Percentiles rank a stretch among this genome's conserved stretches.
These are phyloP conservation scores for Scaptomyza pallida DNA, from an alignment of 1,140 invertebrate genomes.

Conservation along the genomic window DNA sequence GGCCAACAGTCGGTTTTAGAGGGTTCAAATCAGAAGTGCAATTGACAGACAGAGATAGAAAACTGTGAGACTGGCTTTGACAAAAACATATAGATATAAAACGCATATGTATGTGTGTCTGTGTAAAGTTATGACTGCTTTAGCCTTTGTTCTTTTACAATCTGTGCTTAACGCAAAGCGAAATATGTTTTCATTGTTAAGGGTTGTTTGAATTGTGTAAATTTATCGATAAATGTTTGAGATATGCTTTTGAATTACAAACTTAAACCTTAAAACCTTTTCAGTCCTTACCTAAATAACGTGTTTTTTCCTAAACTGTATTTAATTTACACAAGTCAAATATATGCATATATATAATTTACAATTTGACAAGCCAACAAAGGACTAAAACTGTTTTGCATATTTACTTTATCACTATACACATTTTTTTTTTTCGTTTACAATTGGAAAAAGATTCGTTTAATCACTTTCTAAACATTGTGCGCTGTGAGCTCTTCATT, in stretches of 20 bases:
- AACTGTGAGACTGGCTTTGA: constrained; percentile 10
- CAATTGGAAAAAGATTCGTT: constrained; percentile 9
- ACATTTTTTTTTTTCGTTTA: not conserved
- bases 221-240: too few relatives aligned
- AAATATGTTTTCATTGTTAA: not conserved
- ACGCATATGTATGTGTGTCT: not conserved
- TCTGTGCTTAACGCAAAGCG: not conserved
- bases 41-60: not conserved
- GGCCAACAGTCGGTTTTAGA: too few relatives aligned
- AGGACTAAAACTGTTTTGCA: not conserved
- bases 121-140: not conserved
- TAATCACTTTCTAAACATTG: constrained; percentile 11
- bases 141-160: not conserved
- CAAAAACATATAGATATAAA: not conserved
- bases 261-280: too few relatives aligned
- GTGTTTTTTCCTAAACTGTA: too few relatives aligned
- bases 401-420: not conserved
- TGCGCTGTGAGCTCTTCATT: not conserved
- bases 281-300: too few relatives aligned
- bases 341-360: not conserved
- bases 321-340: too few relatives aligned
- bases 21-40: not conserved
- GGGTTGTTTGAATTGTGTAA: too few relatives aligned
- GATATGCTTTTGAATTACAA: too few relatives aligned
- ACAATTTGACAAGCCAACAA: not conserved